phyloP scores from a whole-genome alignment of 2,888 invertebrate genomes.

The Micropterix aruncella region DNA sequence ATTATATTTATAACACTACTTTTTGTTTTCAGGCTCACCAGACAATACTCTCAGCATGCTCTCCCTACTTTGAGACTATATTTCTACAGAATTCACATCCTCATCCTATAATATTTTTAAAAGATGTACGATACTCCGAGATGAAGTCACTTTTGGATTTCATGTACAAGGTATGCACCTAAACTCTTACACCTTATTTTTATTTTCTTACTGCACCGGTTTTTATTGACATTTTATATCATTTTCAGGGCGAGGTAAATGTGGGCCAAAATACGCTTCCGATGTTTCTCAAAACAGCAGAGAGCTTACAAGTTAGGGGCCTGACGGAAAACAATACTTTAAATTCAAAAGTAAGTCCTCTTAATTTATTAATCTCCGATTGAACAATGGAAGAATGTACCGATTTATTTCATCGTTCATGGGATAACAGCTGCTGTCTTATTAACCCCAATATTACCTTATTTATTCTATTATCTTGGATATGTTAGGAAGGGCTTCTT shows the following conservation, averaged over 20 bases:
- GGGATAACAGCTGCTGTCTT: too few relatives aligned
- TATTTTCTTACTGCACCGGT: background rate
- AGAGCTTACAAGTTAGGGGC: slow-evolving; percentile 79
- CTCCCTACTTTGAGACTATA: slow-evolving; percentile 87
- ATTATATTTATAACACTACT: slow-evolving; percentile 5
- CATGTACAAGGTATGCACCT: slow-evolving; percentile 72
- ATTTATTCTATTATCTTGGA: too few relatives aligned
- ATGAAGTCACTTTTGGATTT: slow-evolving; percentile 83
- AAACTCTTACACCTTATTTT: slow-evolving; percentile 10
- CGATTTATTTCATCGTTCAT: too few relatives aligned
- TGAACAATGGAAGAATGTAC: too few relatives aligned
- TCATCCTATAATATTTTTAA: slow-evolving; percentile 84
- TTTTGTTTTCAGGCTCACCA: slow-evolving; percentile 75
- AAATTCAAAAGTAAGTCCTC: slow-evolving; percentile 41
- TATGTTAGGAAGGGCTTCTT: too few relatives aligned
- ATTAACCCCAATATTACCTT: too few relatives aligned
- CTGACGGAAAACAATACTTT: slow-evolving; percentile 73
- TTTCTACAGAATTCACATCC: slow-evolving; percentile 81
- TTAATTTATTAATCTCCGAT: too few relatives aligned
- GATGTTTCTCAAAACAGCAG: slow-evolving; percentile 84
- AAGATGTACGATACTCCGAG: slow-evolving; percentile 81
- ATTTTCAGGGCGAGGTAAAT: slow-evolving; percentile 61
- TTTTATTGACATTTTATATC: too few relatives aligned
- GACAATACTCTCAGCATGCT: slow-evolving; percentile 85
- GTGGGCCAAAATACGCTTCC: slow-evolving; percentile 84